Evolutionary conservation across 2,797 vertebrate species (phyloP), one percentile per base, ranked within the genome.

Genomic region (Sarcoramphus papa): DNA sequence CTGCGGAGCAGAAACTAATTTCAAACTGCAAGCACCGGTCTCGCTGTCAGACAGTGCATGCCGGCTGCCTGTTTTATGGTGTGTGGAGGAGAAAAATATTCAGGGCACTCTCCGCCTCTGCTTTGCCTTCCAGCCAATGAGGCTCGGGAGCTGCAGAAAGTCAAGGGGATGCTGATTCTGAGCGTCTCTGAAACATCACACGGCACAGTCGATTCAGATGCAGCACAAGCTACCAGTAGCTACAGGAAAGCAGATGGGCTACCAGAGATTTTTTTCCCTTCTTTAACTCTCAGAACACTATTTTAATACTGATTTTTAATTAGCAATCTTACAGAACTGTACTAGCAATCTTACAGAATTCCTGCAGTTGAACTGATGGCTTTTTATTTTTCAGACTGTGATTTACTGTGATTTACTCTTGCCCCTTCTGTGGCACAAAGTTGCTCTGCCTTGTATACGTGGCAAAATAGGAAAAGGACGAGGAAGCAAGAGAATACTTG

Each of bases 121-220:
- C 79, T 94, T 77, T 94, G 82, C 90, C 41, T 88, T 74, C 62
- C 88, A 97, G 95, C 98, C 98, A 98, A 98, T 98, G 84, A 81
- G 82, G 60, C 48, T 92, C 59, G 2, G 78, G 69, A 53, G 51
- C 92, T 0, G 40, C 41, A 72, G 63, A 94, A 92, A 85, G 91
- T 67, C 92, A 67, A 85, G 63, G 94, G 76, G 93, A 51, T 90
- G 50, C 82, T 27, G 62, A 51, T 64, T 90, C 84, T 11, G n/a
- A 79, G 41, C 31, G 24, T 80, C 62, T 84, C 96, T 30, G 96
- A 93, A 95, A 56, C 80, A 77, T 40, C 33, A 37, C 91, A 56
- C 18, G 1, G 92, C 78, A 77, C 53, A 14, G 35, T 1, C 3
- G 56, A 65, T n/a, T 79, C 85, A 37, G 65, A 93, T 17, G 80